These are phyloP conservation scores for Protophormia terraenovae DNA, from an alignment of 2,888 invertebrate genomes.

Conservation along the genomic window DNA sequence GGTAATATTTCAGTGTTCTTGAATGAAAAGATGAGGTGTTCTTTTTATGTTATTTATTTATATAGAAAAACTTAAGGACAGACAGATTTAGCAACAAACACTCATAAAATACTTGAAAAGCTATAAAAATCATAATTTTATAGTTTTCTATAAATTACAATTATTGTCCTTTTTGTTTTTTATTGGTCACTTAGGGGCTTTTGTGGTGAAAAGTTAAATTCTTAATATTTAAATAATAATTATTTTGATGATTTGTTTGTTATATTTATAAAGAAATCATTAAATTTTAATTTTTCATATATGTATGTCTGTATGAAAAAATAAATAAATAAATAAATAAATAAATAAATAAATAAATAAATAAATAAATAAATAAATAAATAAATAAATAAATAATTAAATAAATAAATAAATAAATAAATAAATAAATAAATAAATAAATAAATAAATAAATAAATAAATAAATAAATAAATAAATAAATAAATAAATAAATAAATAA, in stretches of 20 bases:
- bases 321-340: background rate
- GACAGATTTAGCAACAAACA: background rate
- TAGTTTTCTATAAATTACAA: conserved; percentile 16
- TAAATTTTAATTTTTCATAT: background rate
- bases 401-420: too few species aligned
- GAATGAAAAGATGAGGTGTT: background rate
- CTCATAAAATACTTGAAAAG: background rate
- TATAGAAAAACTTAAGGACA: background rate
- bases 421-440: too few species aligned
- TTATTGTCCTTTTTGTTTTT: background rate
- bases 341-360: too few species aligned
- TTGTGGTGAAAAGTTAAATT: conserved; percentile 9
- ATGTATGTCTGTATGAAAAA: background rate
- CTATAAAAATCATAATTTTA: conserved; percentile 17
- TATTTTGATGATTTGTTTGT: background rate
- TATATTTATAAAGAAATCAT: background rate
- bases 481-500: too few species aligned
- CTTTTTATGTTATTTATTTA: background rate
- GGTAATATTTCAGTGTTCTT: background rate
- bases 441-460: too few species aligned
- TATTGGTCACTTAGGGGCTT: conserved; percentile 28
- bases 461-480: too few species aligned
- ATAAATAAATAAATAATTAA: too few species aligned
- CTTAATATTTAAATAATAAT: background rate
- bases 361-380: too few species aligned